Evolutionary conservation across 1,140 invertebrate species (phyloP).

Genomic region (Scylla paramamosain): DNA sequence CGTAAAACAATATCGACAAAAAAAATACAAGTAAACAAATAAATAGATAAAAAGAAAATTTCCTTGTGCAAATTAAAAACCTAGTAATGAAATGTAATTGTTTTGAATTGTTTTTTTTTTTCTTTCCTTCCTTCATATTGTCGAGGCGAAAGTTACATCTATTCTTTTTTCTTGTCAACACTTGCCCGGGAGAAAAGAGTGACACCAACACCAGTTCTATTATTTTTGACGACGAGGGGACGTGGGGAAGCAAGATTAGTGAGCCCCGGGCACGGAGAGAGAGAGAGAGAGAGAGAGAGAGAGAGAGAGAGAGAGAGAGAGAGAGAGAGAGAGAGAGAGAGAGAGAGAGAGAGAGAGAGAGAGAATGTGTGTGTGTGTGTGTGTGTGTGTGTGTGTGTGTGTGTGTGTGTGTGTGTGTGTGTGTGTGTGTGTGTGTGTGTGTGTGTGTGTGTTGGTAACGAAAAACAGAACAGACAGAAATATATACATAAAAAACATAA

Average conservation of each 20-base stretch:
- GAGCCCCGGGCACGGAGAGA: background rate
- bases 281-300: conserved; percentile 6
- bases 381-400: no score
- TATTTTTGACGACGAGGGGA: background rate
- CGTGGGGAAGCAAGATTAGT: background rate
- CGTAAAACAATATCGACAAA: no score
- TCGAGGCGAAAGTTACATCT: background rate
- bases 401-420: no score
- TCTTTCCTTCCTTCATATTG: background rate
- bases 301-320: conserved; percentile 22
- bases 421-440: no score
- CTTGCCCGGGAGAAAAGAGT: background rate
- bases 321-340: background rate
- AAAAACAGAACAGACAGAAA: no score
- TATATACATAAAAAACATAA: background rate
- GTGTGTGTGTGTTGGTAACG: no score
- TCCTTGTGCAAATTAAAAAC: background rate
- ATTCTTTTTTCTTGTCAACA: background rate
- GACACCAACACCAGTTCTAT: conserved; percentile 12
- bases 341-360: background rate
- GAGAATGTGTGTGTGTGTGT: no score
- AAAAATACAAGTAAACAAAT: no score
- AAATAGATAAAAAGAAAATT: no score
- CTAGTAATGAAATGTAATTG: background rate
- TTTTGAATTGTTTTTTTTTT: background rate